phyloP scores from a whole-genome alignment of 2,113 vertebrate species.

The Excalfactoria chinensis region DNA sequence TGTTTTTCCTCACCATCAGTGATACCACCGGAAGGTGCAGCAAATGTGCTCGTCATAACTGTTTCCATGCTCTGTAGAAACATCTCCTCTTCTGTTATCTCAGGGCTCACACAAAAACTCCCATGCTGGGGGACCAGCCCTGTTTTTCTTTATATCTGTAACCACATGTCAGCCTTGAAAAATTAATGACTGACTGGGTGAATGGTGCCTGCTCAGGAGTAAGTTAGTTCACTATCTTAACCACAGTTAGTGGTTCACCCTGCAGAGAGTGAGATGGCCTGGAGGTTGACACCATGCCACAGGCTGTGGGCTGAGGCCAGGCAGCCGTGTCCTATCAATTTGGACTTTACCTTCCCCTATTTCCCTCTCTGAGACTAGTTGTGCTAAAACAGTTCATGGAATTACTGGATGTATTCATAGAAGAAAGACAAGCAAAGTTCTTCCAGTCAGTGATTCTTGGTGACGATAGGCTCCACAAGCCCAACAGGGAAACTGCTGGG shows the following conservation, averaged over 20 bases:
- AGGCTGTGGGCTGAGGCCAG: background rate
- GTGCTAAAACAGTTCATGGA: background rate
- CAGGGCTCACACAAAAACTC: background rate
- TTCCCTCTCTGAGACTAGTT: background rate
- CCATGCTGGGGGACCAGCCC: background rate
- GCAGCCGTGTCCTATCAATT: background rate
- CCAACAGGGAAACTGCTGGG: fast-evolving
- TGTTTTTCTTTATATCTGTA: background rate
- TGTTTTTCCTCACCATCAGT: background rate
- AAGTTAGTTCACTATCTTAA: no score
- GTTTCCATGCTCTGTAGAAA: background rate
- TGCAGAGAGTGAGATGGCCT: background rate
- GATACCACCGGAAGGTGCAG: background rate
- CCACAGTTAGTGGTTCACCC: background rate
- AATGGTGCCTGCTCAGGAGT: background rate
- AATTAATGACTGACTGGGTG: background rate
- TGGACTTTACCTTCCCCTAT: background rate
- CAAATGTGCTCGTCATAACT: background rate
- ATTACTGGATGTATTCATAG: background rate
- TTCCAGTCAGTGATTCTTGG: background rate
- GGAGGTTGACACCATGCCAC: background rate
- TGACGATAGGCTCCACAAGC: background rate
- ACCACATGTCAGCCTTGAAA: background rate
- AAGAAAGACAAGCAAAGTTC: background rate
- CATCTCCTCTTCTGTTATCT: background rate